Conservation (phyloP, 2,797 vertebrate species). For the Microctenopoma steveboyesi region DNA sequence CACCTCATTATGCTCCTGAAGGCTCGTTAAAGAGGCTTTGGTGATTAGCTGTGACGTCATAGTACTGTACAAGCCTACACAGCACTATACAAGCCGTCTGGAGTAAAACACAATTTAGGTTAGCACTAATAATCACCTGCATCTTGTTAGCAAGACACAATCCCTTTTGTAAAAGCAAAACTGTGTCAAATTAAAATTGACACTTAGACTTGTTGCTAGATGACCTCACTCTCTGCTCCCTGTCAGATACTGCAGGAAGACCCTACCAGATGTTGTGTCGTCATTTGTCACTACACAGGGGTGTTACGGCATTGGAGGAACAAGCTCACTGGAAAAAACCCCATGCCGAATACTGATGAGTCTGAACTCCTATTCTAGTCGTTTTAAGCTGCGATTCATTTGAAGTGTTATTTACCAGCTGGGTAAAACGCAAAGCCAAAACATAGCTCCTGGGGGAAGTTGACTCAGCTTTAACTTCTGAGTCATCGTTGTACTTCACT, state of each 20-base stretch:
- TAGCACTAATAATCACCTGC: slow-evolving; percentile 35
- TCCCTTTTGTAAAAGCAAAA: slow-evolving; percentile 13
- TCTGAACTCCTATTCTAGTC: slow-evolving; percentile 28
- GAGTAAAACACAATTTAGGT: slow-evolving; percentile 36
- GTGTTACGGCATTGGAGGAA: slow-evolving; percentile 3
- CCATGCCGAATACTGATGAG: slow-evolving; percentile 32
- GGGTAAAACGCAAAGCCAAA: slow-evolving; percentile 43
- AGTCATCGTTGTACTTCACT: slow-evolving; percentile 46
- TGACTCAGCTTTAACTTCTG: slow-evolving; percentile 52
- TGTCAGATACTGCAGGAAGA: slow-evolving; percentile 46
- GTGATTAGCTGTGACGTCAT: slow-evolving; percentile 46
- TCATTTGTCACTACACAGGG: slow-evolving; percentile 26
- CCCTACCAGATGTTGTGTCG: slow-evolving; percentile 51
- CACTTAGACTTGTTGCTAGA: slow-evolving; percentile 29
- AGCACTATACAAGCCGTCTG: slow-evolving; percentile 23
- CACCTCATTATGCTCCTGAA: slow-evolving; percentile 66
- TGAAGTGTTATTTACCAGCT: slow-evolving; percentile 45
- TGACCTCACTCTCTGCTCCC: slow-evolving; percentile 55
- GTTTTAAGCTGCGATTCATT: slow-evolving; percentile 29
- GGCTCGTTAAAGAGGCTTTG: slow-evolving; percentile 59
- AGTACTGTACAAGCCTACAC: slow-evolving; percentile 26
- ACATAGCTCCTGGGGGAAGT: slow-evolving; percentile 25
- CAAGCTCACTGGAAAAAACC: slow-evolving; percentile 20
- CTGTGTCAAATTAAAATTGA: slow-evolving; percentile 25
- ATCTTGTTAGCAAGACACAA: background rate